Percentiles rank a stretch among this genome's conserved stretches.
Conservation (phyloP, 1,140 invertebrate species). For the Agrilus planipennis region DNA sequence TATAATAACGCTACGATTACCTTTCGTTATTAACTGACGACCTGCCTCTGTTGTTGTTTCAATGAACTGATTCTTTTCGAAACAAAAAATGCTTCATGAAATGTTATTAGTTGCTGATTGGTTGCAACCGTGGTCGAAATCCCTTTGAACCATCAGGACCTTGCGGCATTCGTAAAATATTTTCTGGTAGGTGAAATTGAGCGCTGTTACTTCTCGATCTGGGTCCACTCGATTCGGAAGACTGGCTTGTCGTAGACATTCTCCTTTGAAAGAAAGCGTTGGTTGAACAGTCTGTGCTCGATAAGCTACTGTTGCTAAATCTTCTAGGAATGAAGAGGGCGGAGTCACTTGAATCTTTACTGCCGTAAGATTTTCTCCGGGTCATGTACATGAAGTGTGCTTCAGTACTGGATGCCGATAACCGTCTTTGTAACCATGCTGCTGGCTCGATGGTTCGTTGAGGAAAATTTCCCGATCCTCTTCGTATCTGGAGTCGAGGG, state of each 20-base stretch:
- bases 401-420: constrained; percentile 44
- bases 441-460: constrained; percentile 43
- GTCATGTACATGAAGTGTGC: constrained; percentile 45
- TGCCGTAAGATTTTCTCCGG: constrained; percentile 41
- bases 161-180: constrained; percentile 63
- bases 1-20: no score
- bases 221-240: constrained; percentile 34
- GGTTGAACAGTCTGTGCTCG: constrained; percentile 26
- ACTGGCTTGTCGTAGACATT: constrained; percentile 39
- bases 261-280: constrained; percentile 38
- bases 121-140: constrained; percentile 38
- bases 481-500: constrained; percentile 37
- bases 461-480: constrained; percentile 42
- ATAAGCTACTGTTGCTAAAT: constrained; percentile 43
- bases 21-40: constrained; percentile 1
- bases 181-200: constrained; percentile 42
- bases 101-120: constrained; percentile 2
- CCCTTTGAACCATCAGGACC: constrained; percentile 77
- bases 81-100: neutral
- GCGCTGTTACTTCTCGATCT: constrained; percentile 43
- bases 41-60: no score
- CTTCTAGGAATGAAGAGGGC: constrained; percentile 41
- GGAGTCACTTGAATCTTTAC: constrained; percentile 43
- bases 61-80: neutral
- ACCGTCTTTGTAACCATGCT: constrained; percentile 49